Base-by-base conservation (phyloP, 2,888 invertebrate genomes). In the Caradrina clavipalpis region DNA sequence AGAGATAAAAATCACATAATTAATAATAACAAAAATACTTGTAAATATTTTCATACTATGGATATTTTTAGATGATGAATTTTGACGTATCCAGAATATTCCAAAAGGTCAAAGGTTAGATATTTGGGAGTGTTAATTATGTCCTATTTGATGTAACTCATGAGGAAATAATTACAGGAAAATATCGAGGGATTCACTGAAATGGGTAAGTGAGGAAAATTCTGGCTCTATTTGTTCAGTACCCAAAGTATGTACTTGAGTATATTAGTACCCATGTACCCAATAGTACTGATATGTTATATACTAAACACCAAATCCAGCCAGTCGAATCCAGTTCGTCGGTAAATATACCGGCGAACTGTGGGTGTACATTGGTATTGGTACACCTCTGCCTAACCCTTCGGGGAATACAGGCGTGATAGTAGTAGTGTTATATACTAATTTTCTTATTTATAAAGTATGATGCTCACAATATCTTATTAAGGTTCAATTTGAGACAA, bases 1-100 rank as follows among this genome's bases (percentile, higher is more conserved):
- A 45, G 26, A 49, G 45, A 45, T 60, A 49, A 58, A 76, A 50
- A 8, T 66, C 19, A 50, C 21, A 47, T 51, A 47, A 71, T 56
- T 11, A 42, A 21, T n/a, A 60, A 70, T 47, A 15, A 22, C 2
- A 11, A 55, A 69, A 62, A 39, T 45, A 42, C n/a, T 26, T 22
- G 7, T 42, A 42, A 13, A 13, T 13, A 7, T 13, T 26, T 26
- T 26, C 26, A 26, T 2, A 45, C 4, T 0, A 17, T 45, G 45
- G 5, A 49, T 26, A 58, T 61, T 55, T 50, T 47, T 26, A 55
- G 66, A 8, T 19, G n/a, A 19, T 49, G 47, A 68, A 58, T 42
- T 8, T 53, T 59, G 22, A 17, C 21, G 17, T 51, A 49, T 60
- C 22, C 53, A 59, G 26, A 45, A 19, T n/a, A 51, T 39, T 50